A percentile compares a stretch with the other conserved stretches of the same genome.
Evolutionary conservation across 2,888 invertebrate genomes (phyloP).

Genomic region (Cryptocheilus praepositus): DNA sequence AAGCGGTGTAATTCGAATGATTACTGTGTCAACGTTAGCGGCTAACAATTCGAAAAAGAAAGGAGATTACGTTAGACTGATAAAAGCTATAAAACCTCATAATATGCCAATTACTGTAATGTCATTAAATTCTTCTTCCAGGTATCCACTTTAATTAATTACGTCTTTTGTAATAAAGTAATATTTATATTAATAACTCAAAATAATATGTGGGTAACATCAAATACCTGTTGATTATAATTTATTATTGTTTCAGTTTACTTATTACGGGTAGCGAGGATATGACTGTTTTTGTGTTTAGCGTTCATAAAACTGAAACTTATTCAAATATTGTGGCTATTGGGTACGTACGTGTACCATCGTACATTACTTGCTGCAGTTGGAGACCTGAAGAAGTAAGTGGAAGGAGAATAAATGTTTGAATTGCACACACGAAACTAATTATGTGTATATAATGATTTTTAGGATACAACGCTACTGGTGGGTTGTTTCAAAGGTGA

Average conservation of each 20-base stretch:
- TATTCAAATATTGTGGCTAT: constrained; percentile 79
- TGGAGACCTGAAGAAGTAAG: constrained; percentile 78
- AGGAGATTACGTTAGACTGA: constrained; percentile 56
- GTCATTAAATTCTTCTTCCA: constrained; percentile 77
- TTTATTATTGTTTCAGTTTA: constrained; percentile 69
- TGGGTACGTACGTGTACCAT: constrained; percentile 82
- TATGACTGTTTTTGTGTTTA: constrained; percentile 82
- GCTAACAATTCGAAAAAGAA: constrained; percentile 28
- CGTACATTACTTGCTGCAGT: constrained; percentile 80
- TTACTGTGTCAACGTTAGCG: constrained; percentile 55
- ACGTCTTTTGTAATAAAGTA: no score
- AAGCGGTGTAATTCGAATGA: constrained; percentile 83
- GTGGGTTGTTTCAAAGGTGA: constrained; percentile 78
- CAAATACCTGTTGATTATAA: constrained; percentile 5
- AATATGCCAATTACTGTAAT: constrained; percentile 79
- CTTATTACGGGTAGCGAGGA: constrained; percentile 83
- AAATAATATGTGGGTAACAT: no score
- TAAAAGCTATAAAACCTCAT: constrained; percentile 80
- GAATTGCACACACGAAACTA: constrained; percentile 67
- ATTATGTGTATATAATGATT: constrained; percentile 11
- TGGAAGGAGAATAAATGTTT: constrained; percentile 44
- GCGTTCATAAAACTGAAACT: constrained; percentile 68
- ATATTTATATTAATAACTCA: no score
- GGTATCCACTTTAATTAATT: constrained; percentile 46
- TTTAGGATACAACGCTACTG: constrained; percentile 74